phyloP scores from a whole-genome alignment of 2,888 invertebrate genomes.

The Lepidochrysops patricia region DNA sequence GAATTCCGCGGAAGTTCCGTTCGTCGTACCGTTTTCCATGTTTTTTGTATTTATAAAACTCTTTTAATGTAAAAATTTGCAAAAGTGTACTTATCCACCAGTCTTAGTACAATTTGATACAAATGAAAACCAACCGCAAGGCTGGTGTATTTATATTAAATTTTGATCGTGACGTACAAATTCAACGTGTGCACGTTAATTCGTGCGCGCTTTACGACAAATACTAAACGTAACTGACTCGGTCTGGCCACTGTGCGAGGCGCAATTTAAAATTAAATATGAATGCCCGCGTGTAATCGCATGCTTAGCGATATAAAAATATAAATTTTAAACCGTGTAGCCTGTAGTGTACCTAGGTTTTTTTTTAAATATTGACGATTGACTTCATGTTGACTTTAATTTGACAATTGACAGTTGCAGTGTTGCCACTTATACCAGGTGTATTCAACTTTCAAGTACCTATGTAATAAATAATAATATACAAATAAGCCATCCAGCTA shows the following conservation, averaged over 20 bases:
- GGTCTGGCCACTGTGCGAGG: no score
- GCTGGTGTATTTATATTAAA: slow-evolving; percentile 4
- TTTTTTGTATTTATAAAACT: slow-evolving; percentile 26
- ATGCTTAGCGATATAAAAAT: background rate
- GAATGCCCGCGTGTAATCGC: background rate
- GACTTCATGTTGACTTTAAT: no score
- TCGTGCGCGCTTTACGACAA: background rate
- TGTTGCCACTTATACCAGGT: no score
- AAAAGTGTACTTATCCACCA: background rate
- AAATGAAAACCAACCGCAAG: background rate
- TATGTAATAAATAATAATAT: no score
- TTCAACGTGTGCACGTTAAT: background rate
- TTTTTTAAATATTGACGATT: background rate
- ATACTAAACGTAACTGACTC: background rate
- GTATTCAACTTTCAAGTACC: no score
- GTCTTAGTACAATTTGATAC: background rate
- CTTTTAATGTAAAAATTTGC: background rate
- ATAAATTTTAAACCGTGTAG: no score
- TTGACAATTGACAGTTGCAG: no score
- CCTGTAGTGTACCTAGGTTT: no score
- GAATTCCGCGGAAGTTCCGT: slow-evolving; percentile 33
- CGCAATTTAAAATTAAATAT: background rate
- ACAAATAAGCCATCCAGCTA: no score
- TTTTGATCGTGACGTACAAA: background rate
- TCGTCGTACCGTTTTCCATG: slow-evolving; percentile 37